phyloP scores from a whole-genome alignment of 2,888 invertebrate species.

The Xestia xanthographa region DNA sequence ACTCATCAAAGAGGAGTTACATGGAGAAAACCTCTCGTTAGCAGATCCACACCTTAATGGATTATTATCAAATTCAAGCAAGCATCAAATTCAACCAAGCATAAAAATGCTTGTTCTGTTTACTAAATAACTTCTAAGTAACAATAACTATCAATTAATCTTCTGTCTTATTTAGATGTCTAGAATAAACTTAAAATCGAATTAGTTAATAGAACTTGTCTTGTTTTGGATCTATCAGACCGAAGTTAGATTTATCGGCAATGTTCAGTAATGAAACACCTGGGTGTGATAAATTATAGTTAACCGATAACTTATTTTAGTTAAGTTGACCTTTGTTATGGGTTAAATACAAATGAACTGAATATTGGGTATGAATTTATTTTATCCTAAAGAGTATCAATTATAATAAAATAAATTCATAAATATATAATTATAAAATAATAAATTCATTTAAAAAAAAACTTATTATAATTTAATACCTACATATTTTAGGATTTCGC shows the following conservation, averaged over 20 bases:
- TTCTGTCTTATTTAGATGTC: not conserved
- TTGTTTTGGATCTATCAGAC: slow-evolving; percentile 24
- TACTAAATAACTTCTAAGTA: not conserved
- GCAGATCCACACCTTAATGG: no score
- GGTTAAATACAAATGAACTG: slow-evolving; percentile 10
- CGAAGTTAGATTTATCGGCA: slow-evolving; percentile 38
- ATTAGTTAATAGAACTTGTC: not conserved
- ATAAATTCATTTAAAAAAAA: no score
- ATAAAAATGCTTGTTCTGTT: not conserved
- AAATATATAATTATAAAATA: not conserved
- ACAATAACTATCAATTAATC: not conserved
- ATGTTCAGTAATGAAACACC: slow-evolving; percentile 35
- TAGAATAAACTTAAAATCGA: slow-evolving; percentile 4
- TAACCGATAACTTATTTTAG: slow-evolving; percentile 36
- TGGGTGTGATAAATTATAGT: slow-evolving; percentile 32
- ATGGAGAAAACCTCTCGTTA: no score
- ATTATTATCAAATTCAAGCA: not conserved
- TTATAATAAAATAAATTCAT: not conserved
- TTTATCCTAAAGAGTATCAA: not conserved
- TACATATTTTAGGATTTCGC: no score
- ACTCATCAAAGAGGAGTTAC: no score
- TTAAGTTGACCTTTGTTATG: slow-evolving; percentile 31
- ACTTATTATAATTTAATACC: no score
- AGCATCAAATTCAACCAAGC: not conserved
- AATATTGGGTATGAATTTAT: not conserved